phyloP scores from a whole-genome alignment of 2,113 vertebrate species.

The Clupea harengus region DNA sequence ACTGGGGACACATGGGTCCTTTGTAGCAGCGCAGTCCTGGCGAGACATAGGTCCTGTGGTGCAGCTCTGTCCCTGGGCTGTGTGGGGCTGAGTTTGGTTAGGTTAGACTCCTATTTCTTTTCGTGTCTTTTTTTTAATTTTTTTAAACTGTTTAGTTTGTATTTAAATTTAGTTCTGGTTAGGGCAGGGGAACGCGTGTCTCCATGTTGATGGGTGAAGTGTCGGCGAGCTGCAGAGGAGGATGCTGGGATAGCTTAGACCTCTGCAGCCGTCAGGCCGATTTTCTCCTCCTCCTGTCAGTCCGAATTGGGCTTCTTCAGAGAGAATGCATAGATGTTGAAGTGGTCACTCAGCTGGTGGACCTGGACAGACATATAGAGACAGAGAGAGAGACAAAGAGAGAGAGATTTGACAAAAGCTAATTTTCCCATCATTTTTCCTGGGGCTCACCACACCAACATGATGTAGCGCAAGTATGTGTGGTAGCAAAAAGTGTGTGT shows the following conservation, averaged over 20 bases:
- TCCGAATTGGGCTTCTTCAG: slow-evolving; percentile 85
- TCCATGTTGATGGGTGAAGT: slow-evolving; percentile 79
- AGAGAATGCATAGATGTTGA: slow-evolving; percentile 90
- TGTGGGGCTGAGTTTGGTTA: slow-evolving; percentile 47
- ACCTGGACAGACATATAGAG: slow-evolving; percentile 69
- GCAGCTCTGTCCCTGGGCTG: slow-evolving; percentile 21
- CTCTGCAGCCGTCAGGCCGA: slow-evolving; percentile 79
- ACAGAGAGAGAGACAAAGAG: slow-evolving; percentile 27
- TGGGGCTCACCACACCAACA: no score
- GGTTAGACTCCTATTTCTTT: slow-evolving; percentile 23
- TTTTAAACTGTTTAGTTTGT: neutral
- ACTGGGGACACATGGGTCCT: neutral
- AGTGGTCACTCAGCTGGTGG: slow-evolving; percentile 88
- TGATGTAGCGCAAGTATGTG: neutral
- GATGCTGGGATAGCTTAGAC: slow-evolving; percentile 74
- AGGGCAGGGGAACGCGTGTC: slow-evolving; percentile 48
- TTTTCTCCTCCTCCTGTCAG: slow-evolving; percentile 90
- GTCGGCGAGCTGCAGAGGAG: slow-evolving; percentile 71
- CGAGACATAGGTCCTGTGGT: slow-evolving; percentile 42
- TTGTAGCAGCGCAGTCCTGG: neutral
- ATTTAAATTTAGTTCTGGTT: slow-evolving; percentile 36
- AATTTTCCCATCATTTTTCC: neutral
- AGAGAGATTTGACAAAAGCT: neutral
- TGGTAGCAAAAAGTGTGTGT: neutral
- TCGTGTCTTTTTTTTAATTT: neutral